These are phyloP conservation scores for Microplitis demolitor DNA, from an alignment of 1,140 invertebrate genomes.

Conservation along the genomic window DNA sequence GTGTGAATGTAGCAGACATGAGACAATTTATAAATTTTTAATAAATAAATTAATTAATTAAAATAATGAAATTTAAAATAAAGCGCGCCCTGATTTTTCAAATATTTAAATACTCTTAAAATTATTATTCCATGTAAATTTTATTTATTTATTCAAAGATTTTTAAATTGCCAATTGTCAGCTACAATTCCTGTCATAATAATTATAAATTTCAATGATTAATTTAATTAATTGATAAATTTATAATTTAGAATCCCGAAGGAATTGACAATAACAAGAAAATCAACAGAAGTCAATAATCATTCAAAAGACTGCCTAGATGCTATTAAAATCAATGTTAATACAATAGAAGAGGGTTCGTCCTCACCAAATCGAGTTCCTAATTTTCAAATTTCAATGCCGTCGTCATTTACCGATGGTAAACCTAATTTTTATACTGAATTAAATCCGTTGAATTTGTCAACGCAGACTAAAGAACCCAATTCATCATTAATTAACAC, in stretches of 20 bases:
- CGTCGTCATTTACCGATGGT: slow-evolving; percentile 48
- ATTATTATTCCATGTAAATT: too few relatives aligned
- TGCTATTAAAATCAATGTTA: slow-evolving; percentile 25
- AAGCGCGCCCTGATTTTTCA: too few relatives aligned
- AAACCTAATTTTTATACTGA: slow-evolving; percentile 61
- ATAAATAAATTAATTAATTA: too few relatives aligned
- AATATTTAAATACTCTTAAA: too few relatives aligned
- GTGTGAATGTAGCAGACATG: too few relatives aligned
- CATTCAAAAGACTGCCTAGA: slow-evolving; percentile 17
- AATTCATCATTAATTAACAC: slow-evolving; percentile 51
- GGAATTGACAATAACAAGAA: neutral
- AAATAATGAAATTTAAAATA: too few relatives aligned
- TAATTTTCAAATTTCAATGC: slow-evolving; percentile 55
- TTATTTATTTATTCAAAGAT: too few relatives aligned
- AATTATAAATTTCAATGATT: too few relatives aligned
- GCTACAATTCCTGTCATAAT: too few relatives aligned
- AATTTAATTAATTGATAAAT: neutral
- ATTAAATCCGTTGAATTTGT: slow-evolving; percentile 50
- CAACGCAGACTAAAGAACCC: slow-evolving; percentile 37
- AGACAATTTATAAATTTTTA: neutral
- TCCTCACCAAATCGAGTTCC: slow-evolving; percentile 33
- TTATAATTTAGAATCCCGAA: slow-evolving; percentile 19
- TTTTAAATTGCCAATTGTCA: too few relatives aligned
- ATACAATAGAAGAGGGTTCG: slow-evolving; percentile 25
- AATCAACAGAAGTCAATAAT: neutral